Percentiles rank a stretch among this genome's conserved stretches.
Evolutionary conservation across 2,888 invertebrate genomes (phyloP).

Genomic region (Amblyjoppa fuscipennis): DNA sequence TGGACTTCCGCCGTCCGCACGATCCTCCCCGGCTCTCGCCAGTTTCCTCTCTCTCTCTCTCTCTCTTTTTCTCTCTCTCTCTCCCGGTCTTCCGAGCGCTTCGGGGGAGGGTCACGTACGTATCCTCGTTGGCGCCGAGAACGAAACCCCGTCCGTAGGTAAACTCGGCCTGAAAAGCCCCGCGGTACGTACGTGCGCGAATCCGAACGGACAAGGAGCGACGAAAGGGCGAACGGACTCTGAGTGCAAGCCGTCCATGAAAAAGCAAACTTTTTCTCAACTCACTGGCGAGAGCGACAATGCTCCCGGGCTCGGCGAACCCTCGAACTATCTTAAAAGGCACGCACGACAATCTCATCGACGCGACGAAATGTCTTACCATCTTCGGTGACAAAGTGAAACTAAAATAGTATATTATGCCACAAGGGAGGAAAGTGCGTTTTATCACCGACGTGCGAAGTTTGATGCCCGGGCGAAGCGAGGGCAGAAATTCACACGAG

Average conservation of each 20-base stretch:
- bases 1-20: not conserved
- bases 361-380: too few species aligned
- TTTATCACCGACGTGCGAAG: too few species aligned
- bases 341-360: not conserved
- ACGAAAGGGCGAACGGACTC: conserved; percentile 42
- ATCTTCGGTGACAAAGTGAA: too few species aligned
- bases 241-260: conserved; percentile 57
- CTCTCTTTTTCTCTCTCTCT: not conserved
- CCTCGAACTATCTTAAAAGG: not conserved
- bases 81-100: not conserved
- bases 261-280: conserved; percentile 62
- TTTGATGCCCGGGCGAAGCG: too few species aligned
- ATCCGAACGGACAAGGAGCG: conserved; percentile 19
- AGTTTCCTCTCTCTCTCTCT: conserved; percentile 15
- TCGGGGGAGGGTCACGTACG: conserved; percentile 59
- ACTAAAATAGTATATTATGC: too few species aligned
- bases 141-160: conserved; percentile 44
- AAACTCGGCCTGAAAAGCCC: conserved; percentile 56
- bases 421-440: too few species aligned
- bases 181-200: conserved; percentile 59
- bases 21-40: conserved; percentile 2
- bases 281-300: conserved; percentile 6
- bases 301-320: not conserved
- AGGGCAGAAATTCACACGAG: too few species aligned
- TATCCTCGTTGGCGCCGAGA: conserved; percentile 37